Evolutionary conservation across 2,888 invertebrate genomes (phyloP).

Genomic region (Polyommatus iphigenia): DNA sequence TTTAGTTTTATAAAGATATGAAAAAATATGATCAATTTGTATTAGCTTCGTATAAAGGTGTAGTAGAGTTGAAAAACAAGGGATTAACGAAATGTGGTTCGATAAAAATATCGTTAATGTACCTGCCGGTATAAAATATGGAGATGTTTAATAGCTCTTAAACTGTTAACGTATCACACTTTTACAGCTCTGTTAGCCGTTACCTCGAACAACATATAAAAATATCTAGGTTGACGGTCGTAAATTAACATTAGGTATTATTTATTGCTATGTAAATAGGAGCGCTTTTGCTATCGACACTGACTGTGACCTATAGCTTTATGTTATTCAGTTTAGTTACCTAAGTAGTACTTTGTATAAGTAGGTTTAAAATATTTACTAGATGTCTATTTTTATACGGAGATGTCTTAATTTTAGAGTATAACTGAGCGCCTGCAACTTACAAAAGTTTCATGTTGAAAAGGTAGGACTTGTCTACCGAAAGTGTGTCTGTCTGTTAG

Average conservation of each 20-base stretch:
- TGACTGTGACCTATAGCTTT: background rate
- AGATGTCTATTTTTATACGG: too few relatives aligned
- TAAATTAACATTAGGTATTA: slow-evolving; percentile 27
- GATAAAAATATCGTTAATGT: slow-evolving; percentile 7
- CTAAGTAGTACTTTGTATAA: background rate
- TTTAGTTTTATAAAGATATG: background rate
- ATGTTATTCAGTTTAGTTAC: background rate
- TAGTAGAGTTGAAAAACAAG: background rate
- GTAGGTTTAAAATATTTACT: background rate
- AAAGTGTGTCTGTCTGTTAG: too few relatives aligned
- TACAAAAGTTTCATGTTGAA: too few relatives aligned
- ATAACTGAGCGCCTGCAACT: too few relatives aligned
- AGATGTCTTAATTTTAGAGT: too few relatives aligned
- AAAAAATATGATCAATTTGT: background rate
- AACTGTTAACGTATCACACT: slow-evolving; percentile 20
- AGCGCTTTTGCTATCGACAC: slow-evolving; percentile 1
- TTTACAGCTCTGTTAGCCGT: slow-evolving; percentile 15
- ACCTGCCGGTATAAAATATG: slow-evolving; percentile 6
- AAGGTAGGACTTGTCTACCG: too few relatives aligned
- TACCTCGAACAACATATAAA: slow-evolving; percentile 20
- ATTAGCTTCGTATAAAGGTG: background rate
- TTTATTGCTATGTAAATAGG: slow-evolving; percentile 25
- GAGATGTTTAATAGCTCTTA: slow-evolving; percentile 9
- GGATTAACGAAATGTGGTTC: background rate
- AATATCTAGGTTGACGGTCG: slow-evolving; percentile 17